phyloP scores from a whole-genome alignment of 2,113 vertebrate genomes.

The Eurypyga helias region DNA sequence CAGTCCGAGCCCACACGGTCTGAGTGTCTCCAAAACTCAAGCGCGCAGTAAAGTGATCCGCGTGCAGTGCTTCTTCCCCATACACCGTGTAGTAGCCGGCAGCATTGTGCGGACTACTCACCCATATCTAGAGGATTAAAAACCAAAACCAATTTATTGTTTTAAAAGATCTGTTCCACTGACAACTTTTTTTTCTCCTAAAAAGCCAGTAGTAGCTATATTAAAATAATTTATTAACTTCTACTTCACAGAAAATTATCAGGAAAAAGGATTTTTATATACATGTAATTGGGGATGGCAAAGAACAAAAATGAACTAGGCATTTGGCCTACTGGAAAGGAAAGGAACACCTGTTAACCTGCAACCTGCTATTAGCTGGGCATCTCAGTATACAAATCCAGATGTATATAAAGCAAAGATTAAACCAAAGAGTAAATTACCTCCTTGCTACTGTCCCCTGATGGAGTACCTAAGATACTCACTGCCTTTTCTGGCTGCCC shows the following conservation, averaged over 20 bases:
- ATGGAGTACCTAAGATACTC: background rate
- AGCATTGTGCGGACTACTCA: slow-evolving; percentile 95
- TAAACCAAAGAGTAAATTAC: background rate
- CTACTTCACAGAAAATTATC: background rate
- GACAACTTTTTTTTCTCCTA: background rate
- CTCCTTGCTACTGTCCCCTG: background rate
- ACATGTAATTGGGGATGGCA: background rate
- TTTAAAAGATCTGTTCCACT: background rate
- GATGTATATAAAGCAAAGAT: background rate
- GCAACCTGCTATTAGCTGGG: background rate
- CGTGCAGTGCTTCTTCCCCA: slow-evolving; percentile 92
- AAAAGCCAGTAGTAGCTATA: background rate
- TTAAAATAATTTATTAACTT: background rate
- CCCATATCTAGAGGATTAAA: slow-evolving; percentile 85
- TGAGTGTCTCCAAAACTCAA: slow-evolving; percentile 95
- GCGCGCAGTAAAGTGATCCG: slow-evolving; percentile 92
- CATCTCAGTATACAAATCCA: background rate
- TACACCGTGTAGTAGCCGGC: slow-evolving; percentile 95
- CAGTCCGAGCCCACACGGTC: slow-evolving; percentile 92
- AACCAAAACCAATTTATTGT: background rate
- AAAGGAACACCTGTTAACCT: background rate
- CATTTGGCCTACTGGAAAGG: background rate
- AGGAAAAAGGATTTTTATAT: background rate
- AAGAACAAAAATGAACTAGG: background rate
- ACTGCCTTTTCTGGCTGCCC: background rate